These are phyloP conservation scores for Ligdia adustata DNA, from an alignment of 2,888 invertebrate species.

Conservation along the genomic window DNA sequence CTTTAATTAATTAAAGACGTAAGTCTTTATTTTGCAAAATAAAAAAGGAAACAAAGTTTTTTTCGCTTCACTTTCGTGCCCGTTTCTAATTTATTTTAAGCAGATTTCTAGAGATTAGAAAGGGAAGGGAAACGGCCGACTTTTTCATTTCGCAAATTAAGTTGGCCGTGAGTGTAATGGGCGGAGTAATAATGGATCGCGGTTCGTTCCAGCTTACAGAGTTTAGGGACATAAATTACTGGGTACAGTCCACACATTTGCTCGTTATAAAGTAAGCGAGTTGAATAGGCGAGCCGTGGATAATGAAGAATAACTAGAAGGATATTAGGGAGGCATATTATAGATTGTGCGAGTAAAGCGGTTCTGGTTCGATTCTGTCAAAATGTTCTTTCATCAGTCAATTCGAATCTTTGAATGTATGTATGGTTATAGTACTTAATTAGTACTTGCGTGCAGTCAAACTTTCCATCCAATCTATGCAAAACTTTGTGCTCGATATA, in stretches of 20 bases:
- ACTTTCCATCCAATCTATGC: no score
- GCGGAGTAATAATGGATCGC: conserved; percentile 28
- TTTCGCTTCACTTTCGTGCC: conserved; percentile 35
- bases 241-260: neutral
- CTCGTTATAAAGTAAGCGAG: no score
- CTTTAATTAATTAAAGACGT: conserved; percentile 63
- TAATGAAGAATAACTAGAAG: no score
- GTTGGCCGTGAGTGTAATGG: conserved; percentile 33
- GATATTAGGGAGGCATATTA: no score
- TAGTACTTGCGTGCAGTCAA: no score
- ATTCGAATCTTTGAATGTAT: no score
- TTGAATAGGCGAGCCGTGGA: no score
- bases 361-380: no score
- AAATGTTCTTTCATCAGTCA: no score
- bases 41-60: conserved; percentile 57
- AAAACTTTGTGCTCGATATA: no score
- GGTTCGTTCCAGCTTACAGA: conserved; percentile 24
- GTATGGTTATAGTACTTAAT: no score
- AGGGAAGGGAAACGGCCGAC: conserved; percentile 44
- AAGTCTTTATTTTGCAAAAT: conserved; percentile 50
- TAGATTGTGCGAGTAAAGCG: no score
- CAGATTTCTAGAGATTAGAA: conserved; percentile 57
- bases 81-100: conserved; percentile 57
- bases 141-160: conserved; percentile 46
- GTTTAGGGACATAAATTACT: conserved; percentile 23